These are phyloP conservation scores for Gymnoscelis rufifasciata DNA, from an alignment of 2,888 invertebrate genomes.

Conservation along the genomic window DNA sequence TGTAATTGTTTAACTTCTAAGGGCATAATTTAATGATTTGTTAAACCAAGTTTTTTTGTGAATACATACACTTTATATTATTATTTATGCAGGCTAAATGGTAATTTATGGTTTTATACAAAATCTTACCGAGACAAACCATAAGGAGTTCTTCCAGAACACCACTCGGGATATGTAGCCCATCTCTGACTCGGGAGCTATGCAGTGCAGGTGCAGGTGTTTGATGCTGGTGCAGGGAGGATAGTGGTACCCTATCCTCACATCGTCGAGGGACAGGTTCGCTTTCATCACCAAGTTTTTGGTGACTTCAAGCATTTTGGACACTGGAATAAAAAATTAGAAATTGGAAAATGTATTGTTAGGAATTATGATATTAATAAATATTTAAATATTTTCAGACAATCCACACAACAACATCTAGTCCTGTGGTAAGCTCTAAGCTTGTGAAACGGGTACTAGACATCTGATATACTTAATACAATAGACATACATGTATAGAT, in stretches of 20 bases:
- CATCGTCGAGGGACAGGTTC: slow-evolving; percentile 61
- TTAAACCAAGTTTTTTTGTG: too few species aligned
- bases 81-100: neutral
- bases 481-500: too few species aligned
- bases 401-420: too few species aligned
- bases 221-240: slow-evolving; percentile 91
- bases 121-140: slow-evolving; percentile 88
- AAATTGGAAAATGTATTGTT: neutral
- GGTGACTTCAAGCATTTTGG: slow-evolving; percentile 80
- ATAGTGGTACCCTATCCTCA: slow-evolving; percentile 89
- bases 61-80: too few species aligned
- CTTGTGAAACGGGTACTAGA: too few species aligned
- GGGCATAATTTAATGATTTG: too few species aligned
- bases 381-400: neutral
- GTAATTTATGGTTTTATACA: neutral
- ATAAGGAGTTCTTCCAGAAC: slow-evolving; percentile 85
- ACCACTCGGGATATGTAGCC: slow-evolving; percentile 80
- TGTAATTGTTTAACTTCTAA: too few species aligned
- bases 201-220: slow-evolving; percentile 92
- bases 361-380: neutral
- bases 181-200: slow-evolving; percentile 88
- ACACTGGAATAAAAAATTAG: slow-evolving; percentile 67
- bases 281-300: slow-evolving; percentile 67
- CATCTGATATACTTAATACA: too few species aligned
- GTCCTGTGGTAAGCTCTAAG: too few species aligned